A percentile compares a stretch with the other conserved stretches of the same genome.
Conservation (phyloP, 2,888 invertebrate genomes). For the Cyclophora punctaria region DNA sequence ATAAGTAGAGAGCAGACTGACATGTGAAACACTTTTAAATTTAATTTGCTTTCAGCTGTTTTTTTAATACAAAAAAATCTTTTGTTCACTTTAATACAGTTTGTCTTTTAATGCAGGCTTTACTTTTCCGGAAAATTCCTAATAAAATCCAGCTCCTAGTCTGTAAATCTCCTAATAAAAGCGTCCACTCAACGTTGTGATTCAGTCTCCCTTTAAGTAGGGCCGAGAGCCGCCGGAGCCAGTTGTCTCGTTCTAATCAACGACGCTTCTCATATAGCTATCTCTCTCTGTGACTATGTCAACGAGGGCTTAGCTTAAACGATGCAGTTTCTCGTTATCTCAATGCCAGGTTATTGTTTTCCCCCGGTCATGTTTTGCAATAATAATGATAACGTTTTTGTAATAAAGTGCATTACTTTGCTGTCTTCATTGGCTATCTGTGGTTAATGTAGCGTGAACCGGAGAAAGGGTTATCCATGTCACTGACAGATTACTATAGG, state of each 20-base stretch:
- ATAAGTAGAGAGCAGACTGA: neutral
- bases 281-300: conserved; percentile 34
- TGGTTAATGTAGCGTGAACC: conserved; percentile 17
- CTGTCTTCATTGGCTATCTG: conserved; percentile 15
- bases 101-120: too few species aligned
- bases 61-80: conserved; percentile 7
- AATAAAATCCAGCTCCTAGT: conserved; percentile 2
- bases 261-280: conserved; percentile 25
- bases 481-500: conserved; percentile 16
- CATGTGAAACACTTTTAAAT: conserved; percentile 1
- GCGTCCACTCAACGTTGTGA: conserved; percentile 39
- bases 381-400: conserved; percentile 22
- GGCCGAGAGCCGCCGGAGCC: conserved; percentile 22
- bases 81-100: neutral
- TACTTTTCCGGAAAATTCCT: too few species aligned
- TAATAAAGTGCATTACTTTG: conserved; percentile 19
- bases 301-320: conserved; percentile 36
- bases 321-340: conserved; percentile 47
- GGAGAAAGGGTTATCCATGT: conserved; percentile 17
- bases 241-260: conserved; percentile 34
- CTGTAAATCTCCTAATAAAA: conserved; percentile 44
- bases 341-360: conserved; percentile 35
- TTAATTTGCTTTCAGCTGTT: conserved; percentile 7
- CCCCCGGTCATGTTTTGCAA: conserved; percentile 25
- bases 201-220: conserved; percentile 38